These are phyloP conservation scores for Nasonia vitripennis DNA, from an alignment of 1,140 invertebrate genomes.

Conservation along the genomic window DNA sequence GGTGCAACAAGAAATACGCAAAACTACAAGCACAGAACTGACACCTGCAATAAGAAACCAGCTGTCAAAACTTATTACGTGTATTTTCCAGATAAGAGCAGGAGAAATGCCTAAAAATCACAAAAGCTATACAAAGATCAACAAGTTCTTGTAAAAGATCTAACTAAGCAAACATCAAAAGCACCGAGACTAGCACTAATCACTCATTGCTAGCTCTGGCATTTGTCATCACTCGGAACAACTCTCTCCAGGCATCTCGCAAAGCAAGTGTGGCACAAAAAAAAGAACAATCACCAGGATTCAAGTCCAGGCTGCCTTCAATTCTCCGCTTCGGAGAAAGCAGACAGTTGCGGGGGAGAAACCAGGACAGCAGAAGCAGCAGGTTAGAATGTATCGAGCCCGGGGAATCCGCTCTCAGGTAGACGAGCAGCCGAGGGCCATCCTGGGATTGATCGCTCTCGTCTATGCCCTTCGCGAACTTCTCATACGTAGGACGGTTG, in stretches of 20 bases:
- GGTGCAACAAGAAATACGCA: background rate
- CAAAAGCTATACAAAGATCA: background rate
- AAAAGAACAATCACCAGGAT: conserved; percentile 34
- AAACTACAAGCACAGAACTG: background rate
- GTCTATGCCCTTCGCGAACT: background rate
- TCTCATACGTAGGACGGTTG: background rate
- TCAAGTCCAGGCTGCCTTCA: conserved; percentile 7
- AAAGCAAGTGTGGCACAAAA: background rate
- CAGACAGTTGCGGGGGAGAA: background rate
- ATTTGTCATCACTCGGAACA: background rate
- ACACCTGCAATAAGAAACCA: background rate
- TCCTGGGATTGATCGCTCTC: background rate
- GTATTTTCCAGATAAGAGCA: background rate
- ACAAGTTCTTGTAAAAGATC: background rate
- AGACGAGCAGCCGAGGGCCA: background rate
- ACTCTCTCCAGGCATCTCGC: background rate
- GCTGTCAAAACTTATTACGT: background rate
- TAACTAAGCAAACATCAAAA: background rate
- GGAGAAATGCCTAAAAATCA: background rate
- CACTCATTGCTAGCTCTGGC: background rate
- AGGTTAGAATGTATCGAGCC: conserved; percentile 22
- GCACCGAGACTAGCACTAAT: background rate
- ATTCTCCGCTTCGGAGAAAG: background rate
- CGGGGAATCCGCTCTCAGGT: background rate
- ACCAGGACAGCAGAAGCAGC: background rate